phyloP scores from a whole-genome alignment of 2,888 invertebrate genomes.

The Cotesia congregata region DNA sequence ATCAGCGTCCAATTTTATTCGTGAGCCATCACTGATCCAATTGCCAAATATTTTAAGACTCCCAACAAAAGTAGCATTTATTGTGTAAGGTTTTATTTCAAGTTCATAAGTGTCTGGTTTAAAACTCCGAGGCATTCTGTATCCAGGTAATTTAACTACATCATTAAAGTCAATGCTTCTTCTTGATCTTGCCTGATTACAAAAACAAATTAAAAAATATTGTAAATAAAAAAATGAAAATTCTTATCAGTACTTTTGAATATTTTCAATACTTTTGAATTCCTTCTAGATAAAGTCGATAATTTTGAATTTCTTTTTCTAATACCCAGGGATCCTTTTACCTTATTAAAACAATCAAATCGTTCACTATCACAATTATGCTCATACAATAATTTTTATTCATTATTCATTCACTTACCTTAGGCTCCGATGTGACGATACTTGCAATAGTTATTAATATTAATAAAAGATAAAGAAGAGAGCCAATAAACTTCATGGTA shows the following conservation, averaged over 20 bases:
- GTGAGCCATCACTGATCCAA: constrained; percentile 76
- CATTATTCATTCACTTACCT: constrained; percentile 22
- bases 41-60: constrained; percentile 79
- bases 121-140: constrained; percentile 75
- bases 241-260: too few relatives aligned
- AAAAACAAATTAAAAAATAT: too few relatives aligned
- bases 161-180: constrained; percentile 82
- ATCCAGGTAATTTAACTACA: constrained; percentile 78
- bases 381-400: neutral
- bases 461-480: constrained; percentile 33
- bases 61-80: constrained; percentile 78
- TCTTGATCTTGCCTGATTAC: constrained; percentile 36
- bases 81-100: constrained; percentile 78
- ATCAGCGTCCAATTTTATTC: constrained; percentile 78
- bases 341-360: constrained; percentile 29
- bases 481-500: constrained; percentile 47
- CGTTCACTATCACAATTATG: constrained; percentile 2
- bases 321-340: too few relatives aligned
- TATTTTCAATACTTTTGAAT: too few relatives aligned
- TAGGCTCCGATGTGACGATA: neutral
- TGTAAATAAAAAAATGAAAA: too few relatives aligned
- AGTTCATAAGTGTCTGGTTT: constrained; percentile 78
- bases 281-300: too few relatives aligned
- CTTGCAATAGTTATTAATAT: neutral
- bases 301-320: too few relatives aligned